Conservation (phyloP, 2,888 invertebrate species). For the Byasa hedistus region DNA sequence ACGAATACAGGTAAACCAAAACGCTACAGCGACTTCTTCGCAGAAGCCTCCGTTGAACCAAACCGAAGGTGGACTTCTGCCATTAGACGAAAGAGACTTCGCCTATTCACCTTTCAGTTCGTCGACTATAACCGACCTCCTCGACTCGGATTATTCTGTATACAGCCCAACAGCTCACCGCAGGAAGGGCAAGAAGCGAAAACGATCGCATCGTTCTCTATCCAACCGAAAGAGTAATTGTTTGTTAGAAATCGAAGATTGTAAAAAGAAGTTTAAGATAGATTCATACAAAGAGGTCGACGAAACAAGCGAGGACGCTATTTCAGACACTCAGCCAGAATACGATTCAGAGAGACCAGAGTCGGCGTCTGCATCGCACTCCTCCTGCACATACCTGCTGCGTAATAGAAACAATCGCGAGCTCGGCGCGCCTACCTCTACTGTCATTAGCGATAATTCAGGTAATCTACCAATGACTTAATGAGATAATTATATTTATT, state of each 20-base stretch:
- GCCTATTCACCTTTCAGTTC: constrained; percentile 77
- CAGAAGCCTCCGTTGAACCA: constrained; percentile 47
- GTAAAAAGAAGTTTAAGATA: constrained; percentile 77
- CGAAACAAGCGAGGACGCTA: constrained; percentile 49
- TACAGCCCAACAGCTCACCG: constrained; percentile 70
- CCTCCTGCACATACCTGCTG: constrained; percentile 55
- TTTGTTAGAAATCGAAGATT: constrained; percentile 60
- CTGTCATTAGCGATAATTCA: constrained; percentile 62
- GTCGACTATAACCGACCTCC: constrained; percentile 70
- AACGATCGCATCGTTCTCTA: constrained; percentile 65
- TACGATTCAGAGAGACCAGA: constrained; percentile 58
- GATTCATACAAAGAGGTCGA: constrained; percentile 66
- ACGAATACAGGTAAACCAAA: constrained; percentile 48
- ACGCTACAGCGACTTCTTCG: constrained; percentile 48
- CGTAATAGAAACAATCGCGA: constrained; percentile 59
- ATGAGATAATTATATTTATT: constrained; percentile 1
- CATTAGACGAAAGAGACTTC: constrained; percentile 75
- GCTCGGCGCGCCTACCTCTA: constrained; percentile 61
- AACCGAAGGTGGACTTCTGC: constrained; percentile 69
- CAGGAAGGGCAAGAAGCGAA: constrained; percentile 72
- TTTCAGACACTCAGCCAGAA: constrained; percentile 46
- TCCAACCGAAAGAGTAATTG: constrained; percentile 64
- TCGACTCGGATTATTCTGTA: constrained; percentile 75
- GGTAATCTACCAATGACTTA: constrained; percentile 46
- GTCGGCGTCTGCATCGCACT: constrained; percentile 43